Evolutionary conservation across 2,113 vertebrate genomes (phyloP).

Genomic region (Pituophis catenifer): DNA sequence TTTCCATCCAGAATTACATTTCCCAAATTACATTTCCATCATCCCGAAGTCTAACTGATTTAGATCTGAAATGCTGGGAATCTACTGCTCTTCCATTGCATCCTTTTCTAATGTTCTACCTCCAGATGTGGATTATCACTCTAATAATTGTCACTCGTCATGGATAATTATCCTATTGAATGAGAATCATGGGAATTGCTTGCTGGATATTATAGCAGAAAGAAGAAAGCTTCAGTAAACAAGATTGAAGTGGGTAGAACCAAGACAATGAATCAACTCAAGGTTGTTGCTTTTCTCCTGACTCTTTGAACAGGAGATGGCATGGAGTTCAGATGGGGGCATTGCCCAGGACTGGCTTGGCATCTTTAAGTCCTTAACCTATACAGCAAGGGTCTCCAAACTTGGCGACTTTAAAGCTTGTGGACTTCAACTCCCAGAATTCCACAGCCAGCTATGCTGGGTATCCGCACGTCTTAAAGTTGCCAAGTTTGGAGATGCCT

Average conservation of each 20-base stretch:
- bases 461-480: background rate
- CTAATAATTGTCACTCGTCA: background rate
- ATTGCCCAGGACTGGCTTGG: background rate
- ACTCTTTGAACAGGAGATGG: background rate
- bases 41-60: background rate
- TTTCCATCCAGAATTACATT: background rate
- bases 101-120: background rate
- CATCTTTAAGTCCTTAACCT: background rate
- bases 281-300: background rate
- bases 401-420: background rate
- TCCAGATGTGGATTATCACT: background rate
- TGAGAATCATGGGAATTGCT: background rate
- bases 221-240: background rate
- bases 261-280: background rate
- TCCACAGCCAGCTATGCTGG: background rate
- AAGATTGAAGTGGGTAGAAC: background rate
- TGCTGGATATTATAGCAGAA: background rate
- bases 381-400: background rate
- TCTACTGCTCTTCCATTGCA: background rate
- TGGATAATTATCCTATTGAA: background rate
- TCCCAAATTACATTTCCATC: background rate
- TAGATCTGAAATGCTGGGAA: background rate
- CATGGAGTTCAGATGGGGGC: background rate
- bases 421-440: background rate
- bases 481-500: background rate